A percentile compares a stretch with the other conserved stretches of the same genome.
Evolutionary conservation across 2,797 vertebrate species (phyloP).

Genomic region (Bufotes viridis): DNA sequence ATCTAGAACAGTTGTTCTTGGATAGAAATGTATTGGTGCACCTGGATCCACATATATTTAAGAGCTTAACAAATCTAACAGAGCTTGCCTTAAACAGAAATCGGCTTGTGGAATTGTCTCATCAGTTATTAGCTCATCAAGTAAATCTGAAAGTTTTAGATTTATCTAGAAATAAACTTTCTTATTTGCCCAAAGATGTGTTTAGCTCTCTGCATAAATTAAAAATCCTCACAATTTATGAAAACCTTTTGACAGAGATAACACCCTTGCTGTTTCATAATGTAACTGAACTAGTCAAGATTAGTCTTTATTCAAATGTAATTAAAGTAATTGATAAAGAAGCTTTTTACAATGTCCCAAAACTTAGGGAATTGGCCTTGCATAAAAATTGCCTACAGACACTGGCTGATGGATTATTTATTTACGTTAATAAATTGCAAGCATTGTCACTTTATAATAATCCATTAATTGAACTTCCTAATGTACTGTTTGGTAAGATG

Average conservation of each 20-base stretch:
- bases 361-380: slow-evolving; percentile 75
- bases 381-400: slow-evolving; percentile 78
- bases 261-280: slow-evolving; percentile 75
- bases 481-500: slow-evolving; percentile 84
- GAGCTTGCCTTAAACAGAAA: slow-evolving; percentile 81
- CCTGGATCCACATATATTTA: slow-evolving; percentile 74
- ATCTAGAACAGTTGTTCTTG: slow-evolving; percentile 79
- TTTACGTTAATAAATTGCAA: slow-evolving; percentile 75
- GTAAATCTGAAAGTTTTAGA: slow-evolving; percentile 76
- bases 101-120: slow-evolving; percentile 71
- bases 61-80: slow-evolving; percentile 71
- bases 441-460: slow-evolving; percentile 82
- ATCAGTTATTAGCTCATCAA: slow-evolving; percentile 74
- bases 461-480: slow-evolving; percentile 80
- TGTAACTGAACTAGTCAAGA: slow-evolving; percentile 74
- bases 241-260: slow-evolving; percentile 77
- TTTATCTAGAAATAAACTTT: slow-evolving; percentile 80
- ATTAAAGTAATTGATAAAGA: slow-evolving; percentile 75
- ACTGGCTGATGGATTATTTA: slow-evolving; percentile 81
- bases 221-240: slow-evolving; percentile 72
- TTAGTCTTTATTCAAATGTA: slow-evolving; percentile 78
- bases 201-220: slow-evolving; percentile 78
- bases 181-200: slow-evolving; percentile 73
- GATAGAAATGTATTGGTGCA: slow-evolving; percentile 75
- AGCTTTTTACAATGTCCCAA: slow-evolving; percentile 79